Base-by-base conservation (phyloP, 1,140 invertebrate species). In the Heliconius eleuchia region DNA sequence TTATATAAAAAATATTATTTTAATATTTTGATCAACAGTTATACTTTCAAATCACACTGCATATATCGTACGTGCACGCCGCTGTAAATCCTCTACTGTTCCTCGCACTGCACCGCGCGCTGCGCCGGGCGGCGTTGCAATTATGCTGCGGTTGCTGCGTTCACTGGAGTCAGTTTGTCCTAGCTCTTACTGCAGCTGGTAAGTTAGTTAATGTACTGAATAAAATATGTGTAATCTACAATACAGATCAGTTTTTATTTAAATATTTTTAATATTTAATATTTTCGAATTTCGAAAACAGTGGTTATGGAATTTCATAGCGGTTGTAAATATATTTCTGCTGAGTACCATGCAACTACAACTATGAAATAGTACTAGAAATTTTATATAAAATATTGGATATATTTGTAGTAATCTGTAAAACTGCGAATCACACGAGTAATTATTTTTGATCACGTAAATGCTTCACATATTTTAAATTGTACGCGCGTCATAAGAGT, bases 21-120 rank as follows among this genome's bases (percentile, higher is more conserved):
- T 37, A 30, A 37, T 1, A 76, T 71, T 18, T 74, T 60, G 13
- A 71, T 78, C 76, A 57, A 50, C 86, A 93, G 92, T 85, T 94
- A 80, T 94, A 93, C 85, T 95, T 95, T 71, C 95, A 97, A 97
- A 96, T 98, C 84, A 98, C 97, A 50, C 95, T 99, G 80, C 97
- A 98, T 95, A 97, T 98, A 89, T 97, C 97, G 57, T 98, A 98
- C 92, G 96, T 98, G 74, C 98, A 98, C 92, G 97, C 97, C 11
- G 98, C 98, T 85, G 97, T 98, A 71, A 98, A 98, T 89, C 97
- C 97, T 1, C 96, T 97, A 11, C 93, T 98, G 66, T 98, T 98
- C 90, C 95, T 98, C 82, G 96, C 97, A 34, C 95, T 98, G 42
- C 97, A 98, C 88, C 95, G 96, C 39, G 97, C 97, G 2, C 92